phyloP scores from a whole-genome alignment of 2,888 invertebrate genomes.

The Fabriciana adippe region DNA sequence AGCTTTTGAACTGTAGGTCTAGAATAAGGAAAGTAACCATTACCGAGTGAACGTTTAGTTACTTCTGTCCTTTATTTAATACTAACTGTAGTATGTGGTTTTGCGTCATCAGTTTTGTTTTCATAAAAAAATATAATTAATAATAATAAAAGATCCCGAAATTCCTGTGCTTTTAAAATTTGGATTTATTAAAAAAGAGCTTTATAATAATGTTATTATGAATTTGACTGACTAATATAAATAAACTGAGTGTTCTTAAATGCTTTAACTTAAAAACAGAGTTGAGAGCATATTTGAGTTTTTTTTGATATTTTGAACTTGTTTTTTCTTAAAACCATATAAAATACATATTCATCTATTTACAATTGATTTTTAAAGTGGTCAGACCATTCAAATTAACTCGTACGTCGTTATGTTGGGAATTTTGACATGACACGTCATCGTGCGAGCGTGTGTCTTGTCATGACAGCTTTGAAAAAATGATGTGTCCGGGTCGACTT shows the following conservation, averaged over 20 bases:
- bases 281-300: too few relatives aligned
- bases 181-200: too few relatives aligned
- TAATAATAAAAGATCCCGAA: too few relatives aligned
- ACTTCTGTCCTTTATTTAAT: conserved; percentile 7
- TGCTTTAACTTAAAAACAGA: too few relatives aligned
- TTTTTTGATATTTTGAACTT: neutral
- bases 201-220: too few relatives aligned
- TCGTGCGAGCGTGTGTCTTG: conserved; percentile 51
- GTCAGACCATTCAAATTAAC: conserved; percentile 62
- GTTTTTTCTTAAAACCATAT: conserved; percentile 10
- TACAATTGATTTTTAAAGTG: conserved; percentile 4
- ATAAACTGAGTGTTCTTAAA: too few relatives aligned
- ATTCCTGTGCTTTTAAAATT: too few relatives aligned
- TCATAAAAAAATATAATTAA: too few relatives aligned
- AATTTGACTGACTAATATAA: too few relatives aligned
- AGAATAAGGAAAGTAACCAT: conserved; percentile 15
- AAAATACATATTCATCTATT: conserved; percentile 5
- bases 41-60: conserved; percentile 1
- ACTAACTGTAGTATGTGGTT: conserved; percentile 14
- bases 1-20: conserved; percentile 15
- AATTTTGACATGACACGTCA: conserved; percentile 71
- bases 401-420: conserved; percentile 68
- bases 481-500: conserved; percentile 34
- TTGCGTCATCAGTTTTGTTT: neutral
- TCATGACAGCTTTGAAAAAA: conserved; percentile 58